Evolutionary conservation across 2,113 vertebrate genomes (phyloP).

Genomic region (Anhinga anhinga): DNA sequence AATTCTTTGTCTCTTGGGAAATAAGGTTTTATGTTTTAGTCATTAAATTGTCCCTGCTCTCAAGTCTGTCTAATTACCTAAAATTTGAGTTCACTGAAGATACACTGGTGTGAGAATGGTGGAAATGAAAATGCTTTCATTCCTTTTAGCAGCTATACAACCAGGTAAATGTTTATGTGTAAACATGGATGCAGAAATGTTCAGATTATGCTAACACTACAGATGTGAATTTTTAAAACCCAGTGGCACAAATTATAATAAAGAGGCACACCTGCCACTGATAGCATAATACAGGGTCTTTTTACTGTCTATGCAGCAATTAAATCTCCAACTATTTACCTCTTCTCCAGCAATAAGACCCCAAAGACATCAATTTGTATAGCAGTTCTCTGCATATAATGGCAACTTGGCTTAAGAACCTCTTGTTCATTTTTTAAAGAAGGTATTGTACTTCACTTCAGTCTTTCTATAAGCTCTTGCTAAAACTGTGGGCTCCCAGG

Average conservation of each 20-base stretch:
- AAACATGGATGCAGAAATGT: background rate
- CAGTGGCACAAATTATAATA: background rate
- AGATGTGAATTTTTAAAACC: conserved; percentile 5
- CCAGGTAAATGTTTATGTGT: background rate
- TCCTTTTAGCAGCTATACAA: background rate
- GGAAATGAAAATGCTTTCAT: background rate
- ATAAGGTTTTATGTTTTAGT: background rate
- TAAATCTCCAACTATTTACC: background rate
- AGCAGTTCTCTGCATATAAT: background rate
- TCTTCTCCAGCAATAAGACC: background rate
- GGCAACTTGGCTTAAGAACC: background rate
- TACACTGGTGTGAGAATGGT: background rate
- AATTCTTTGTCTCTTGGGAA: background rate
- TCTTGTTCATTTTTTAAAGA: background rate
- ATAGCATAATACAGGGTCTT: background rate
- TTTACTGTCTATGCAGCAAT: background rate
- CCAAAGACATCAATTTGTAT: background rate
- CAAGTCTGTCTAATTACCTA: background rate
- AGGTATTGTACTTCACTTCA: background rate
- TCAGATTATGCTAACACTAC: background rate
- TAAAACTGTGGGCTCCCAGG: background rate
- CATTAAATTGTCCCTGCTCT: background rate
- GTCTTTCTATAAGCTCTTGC: background rate
- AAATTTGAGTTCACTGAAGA: background rate
- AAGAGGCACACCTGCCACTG: background rate